Conservation (phyloP, 2,113 vertebrate species). For the Philantomba maxwellii region DNA sequence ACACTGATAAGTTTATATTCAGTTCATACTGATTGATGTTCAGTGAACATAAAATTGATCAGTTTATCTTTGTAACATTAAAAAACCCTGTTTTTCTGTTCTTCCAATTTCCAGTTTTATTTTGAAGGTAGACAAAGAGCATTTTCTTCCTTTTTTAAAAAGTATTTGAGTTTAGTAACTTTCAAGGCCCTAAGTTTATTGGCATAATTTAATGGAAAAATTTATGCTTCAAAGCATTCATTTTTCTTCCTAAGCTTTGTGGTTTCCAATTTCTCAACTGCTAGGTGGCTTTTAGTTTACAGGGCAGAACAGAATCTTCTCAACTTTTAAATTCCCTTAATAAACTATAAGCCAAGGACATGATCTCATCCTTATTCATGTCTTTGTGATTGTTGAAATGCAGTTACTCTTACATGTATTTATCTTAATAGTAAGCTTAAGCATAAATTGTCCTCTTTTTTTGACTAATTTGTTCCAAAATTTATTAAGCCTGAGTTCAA, state of each 20-base stretch:
- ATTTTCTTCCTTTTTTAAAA: constrained; percentile 25
- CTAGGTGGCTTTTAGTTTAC: constrained; percentile 27
- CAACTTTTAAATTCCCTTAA: constrained; percentile 25
- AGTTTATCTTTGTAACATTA: background rate
- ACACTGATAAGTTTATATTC: background rate
- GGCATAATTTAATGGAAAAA: constrained; percentile 64
- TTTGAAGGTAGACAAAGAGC: background rate
- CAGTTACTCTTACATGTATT: background rate
- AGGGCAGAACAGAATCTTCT: constrained; percentile 38
- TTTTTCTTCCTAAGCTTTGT: constrained; percentile 59
- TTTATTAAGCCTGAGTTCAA: background rate
- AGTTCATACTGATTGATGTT: background rate
- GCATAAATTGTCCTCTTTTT: background rate
- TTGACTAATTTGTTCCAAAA: background rate
- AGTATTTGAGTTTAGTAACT: constrained; percentile 3
- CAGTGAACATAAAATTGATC: background rate
- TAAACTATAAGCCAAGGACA: background rate
- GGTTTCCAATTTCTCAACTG: constrained; percentile 67
- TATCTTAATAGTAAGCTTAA: background rate
- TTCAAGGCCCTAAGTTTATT: constrained; percentile 51
- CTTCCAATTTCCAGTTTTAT: background rate
- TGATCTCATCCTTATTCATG: background rate
- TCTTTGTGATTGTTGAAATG: background rate
- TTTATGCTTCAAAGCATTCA: constrained; percentile 50
- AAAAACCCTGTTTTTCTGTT: background rate